These are phyloP conservation scores for Trachythela sp. DNA, from an alignment of 64 coral and sea anemone genomes.

Conservation along the genomic window DNA sequence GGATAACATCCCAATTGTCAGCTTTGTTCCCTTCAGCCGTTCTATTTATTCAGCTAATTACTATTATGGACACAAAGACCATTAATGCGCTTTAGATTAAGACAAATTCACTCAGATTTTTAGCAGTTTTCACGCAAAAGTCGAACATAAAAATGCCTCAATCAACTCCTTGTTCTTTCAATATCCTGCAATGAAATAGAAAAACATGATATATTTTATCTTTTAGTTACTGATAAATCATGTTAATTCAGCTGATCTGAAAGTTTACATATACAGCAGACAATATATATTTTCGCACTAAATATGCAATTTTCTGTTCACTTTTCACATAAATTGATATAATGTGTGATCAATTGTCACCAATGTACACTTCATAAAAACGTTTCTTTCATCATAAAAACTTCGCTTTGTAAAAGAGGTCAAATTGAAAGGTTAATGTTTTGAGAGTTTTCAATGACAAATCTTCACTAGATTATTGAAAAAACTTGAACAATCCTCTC, in stretches of 20 bases:
- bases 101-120: background rate
- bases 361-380: too few relatives aligned
- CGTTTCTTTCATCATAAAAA: too few relatives aligned
- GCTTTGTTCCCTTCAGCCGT: background rate
- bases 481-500: too few relatives aligned
- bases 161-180: background rate
- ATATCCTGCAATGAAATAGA: background rate
- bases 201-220: background rate
- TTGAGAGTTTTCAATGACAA: too few relatives aligned
- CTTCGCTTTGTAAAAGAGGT: too few relatives aligned
- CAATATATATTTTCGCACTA: background rate
- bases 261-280: constrained; percentile 10
- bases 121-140: too few relatives aligned
- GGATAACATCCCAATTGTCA: constrained; percentile 26
- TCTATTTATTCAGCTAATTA: constrained; percentile 26
- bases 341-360: too few relatives aligned
- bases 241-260: constrained; percentile 4
- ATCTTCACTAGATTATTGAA: too few relatives aligned
- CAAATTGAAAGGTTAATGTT: too few relatives aligned
- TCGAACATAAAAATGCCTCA: background rate
- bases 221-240: background rate
- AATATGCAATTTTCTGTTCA: too few relatives aligned
- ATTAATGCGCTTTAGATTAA: constrained; percentile 27
- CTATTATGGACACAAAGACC: constrained; percentile 11
- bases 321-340: too few relatives aligned